A percentile compares a stretch with the other conserved stretches of the same genome.
Evolutionary conservation across 2,113 vertebrate species (phyloP).

Genomic region (Callaeas wilsoni): DNA sequence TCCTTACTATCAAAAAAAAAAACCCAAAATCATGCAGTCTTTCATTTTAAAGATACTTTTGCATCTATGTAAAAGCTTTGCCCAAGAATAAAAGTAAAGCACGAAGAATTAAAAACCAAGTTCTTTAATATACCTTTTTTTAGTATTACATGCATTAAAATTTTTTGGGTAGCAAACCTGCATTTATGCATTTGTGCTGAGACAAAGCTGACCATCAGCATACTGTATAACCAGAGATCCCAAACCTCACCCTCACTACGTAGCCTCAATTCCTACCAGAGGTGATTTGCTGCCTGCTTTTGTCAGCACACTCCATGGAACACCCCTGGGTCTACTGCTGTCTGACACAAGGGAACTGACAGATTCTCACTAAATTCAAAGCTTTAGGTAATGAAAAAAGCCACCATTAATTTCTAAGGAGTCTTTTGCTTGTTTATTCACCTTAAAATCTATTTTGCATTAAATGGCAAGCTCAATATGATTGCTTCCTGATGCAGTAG

Average conservation of each 20-base stretch:
- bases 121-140: background rate
- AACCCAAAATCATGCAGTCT: accelerated
- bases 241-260: background rate
- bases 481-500: background rate
- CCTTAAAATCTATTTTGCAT: background rate
- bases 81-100: background rate
- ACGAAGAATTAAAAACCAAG: background rate
- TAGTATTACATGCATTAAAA: background rate
- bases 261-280: background rate
- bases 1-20: background rate
- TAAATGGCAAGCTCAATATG: background rate
- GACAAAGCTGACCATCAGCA: background rate
- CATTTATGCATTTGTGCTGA: background rate
- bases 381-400: background rate
- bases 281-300: background rate
- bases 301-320: background rate
- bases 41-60: background rate
- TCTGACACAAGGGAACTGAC: background rate
- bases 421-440: background rate
- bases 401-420: background rate
- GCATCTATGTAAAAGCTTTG: background rate
- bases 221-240: background rate
- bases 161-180: background rate
- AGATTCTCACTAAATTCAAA: background rate
- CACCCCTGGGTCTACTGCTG: background rate